phyloP scores from a whole-genome alignment of 2,797 vertebrate species.

The Florisuga fusca region DNA sequence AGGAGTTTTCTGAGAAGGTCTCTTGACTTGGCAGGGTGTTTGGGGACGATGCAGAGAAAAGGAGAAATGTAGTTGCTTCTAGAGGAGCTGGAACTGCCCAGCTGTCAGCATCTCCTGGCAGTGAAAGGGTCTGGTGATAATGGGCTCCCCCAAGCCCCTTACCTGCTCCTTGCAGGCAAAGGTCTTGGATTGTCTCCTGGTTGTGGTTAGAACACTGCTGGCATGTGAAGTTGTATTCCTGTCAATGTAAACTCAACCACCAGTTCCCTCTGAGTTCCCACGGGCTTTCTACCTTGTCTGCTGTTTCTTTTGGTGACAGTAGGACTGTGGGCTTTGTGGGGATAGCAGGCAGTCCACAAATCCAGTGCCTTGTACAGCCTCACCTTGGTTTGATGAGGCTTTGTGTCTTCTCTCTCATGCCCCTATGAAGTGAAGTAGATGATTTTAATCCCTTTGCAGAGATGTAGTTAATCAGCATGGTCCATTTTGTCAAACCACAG shows the following conservation, averaged over 20 bases:
- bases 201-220: not conserved
- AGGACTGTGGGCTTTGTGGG: not conserved
- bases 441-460: not conserved
- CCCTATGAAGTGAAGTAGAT: not conserved
- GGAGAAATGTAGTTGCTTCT: not conserved
- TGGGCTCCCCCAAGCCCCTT: not conserved
- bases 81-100: not conserved
- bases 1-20: not conserved
- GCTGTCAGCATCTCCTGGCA: not conserved
- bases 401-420: rapidly evolving
- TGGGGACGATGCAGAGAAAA: not conserved
- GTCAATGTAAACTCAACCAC: not conserved
- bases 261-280: rapidly evolving
- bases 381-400: rapidly evolving
- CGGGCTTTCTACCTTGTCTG: rapidly evolving
- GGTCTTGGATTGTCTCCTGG: not conserved
- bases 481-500: not conserved
- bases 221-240: not conserved
- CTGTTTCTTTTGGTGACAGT: not conserved
- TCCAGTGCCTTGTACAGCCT: not conserved
- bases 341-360: rapidly evolving
- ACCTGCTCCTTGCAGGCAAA: not conserved
- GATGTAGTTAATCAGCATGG: not conserved
- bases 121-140: not conserved
- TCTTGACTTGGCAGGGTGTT: not conserved